These are phyloP conservation scores for Phoenicopterus ruber DNA, from an alignment of 2,113 vertebrate species.

Conservation along the genomic window DNA sequence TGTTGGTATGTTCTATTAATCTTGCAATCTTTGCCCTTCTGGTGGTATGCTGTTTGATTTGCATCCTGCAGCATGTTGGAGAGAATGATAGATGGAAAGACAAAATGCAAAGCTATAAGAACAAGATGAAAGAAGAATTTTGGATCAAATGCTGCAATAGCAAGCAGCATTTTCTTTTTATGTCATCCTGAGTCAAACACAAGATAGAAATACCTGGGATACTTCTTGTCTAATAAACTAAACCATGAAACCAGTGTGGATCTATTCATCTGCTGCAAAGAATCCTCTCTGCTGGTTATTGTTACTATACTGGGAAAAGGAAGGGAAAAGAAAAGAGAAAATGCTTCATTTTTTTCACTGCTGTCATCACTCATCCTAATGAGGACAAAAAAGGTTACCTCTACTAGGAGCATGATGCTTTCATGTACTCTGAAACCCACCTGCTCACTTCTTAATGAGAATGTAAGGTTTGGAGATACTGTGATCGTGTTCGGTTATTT, in stretches of 20 bases:
- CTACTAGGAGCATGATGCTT: constrained; percentile 56
- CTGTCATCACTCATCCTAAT: constrained; percentile 70
- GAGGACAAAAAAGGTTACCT: constrained; percentile 68
- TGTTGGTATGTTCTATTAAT: neutral
- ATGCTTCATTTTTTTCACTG: constrained; percentile 51
- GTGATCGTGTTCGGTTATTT: constrained; percentile 58
- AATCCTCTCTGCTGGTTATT: constrained; percentile 56
- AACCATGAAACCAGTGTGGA: neutral
- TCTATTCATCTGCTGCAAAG: constrained; percentile 33
- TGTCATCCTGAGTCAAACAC: constrained; percentile 14
- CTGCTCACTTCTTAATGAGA: constrained; percentile 67
- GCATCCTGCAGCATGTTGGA: neutral
- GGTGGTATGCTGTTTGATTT: neutral
- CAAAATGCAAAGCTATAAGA: constrained; percentile 2
- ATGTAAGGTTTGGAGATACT: constrained; percentile 54
- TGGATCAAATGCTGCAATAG: constrained; percentile 18
- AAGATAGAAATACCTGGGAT: constrained; percentile 24
- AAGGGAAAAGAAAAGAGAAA: constrained; percentile 41
- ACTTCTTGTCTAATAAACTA: constrained; percentile 54
- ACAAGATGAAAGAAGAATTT: constrained; percentile 22
- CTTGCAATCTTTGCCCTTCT: neutral
- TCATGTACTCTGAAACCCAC: constrained; percentile 66
- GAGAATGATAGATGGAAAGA: neutral
- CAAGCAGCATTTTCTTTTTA: constrained; percentile 29
- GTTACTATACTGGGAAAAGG: constrained; percentile 42